phyloP scores from a whole-genome alignment of 2,797 vertebrate genomes.

The Morus bassanus region DNA sequence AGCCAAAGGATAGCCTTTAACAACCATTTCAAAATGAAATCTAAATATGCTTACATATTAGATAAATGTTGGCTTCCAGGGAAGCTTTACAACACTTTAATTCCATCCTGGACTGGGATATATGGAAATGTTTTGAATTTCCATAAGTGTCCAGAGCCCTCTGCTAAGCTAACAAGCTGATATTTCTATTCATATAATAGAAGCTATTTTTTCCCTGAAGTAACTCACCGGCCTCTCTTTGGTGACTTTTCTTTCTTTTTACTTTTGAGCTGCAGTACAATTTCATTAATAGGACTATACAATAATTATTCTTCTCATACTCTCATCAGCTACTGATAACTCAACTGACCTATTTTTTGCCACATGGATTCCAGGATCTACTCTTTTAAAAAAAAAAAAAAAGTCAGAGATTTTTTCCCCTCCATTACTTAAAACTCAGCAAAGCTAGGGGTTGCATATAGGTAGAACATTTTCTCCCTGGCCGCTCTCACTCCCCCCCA shows the following conservation, averaged over 20 bases:
- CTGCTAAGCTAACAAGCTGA: neutral
- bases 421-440: neutral
- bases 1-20: slow-evolving; percentile 66
- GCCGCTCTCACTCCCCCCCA: neutral
- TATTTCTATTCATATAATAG: neutral
- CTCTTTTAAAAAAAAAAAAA: neutral
- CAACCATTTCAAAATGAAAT: slow-evolving; percentile 61
- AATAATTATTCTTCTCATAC: slow-evolving; percentile 8
- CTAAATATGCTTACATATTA: slow-evolving; percentile 68
- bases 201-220: slow-evolving; percentile 3
- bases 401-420: neutral
- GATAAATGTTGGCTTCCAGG: slow-evolving; percentile 60
- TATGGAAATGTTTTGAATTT: slow-evolving; percentile 52
- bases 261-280: neutral
- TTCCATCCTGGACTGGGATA: slow-evolving; percentile 33
- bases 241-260: neutral
- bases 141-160: neutral
- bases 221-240: neutral
- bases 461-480: neutral
- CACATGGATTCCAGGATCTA: neutral
- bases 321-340: neutral
- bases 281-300: slow-evolving; percentile 15
- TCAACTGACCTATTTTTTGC: neutral
- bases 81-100: slow-evolving; percentile 41
- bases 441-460: neutral